These are phyloP conservation scores for Malurus cyaneus DNA, from an alignment of 2,113 vertebrate genomes.

Conservation along the genomic window DNA sequence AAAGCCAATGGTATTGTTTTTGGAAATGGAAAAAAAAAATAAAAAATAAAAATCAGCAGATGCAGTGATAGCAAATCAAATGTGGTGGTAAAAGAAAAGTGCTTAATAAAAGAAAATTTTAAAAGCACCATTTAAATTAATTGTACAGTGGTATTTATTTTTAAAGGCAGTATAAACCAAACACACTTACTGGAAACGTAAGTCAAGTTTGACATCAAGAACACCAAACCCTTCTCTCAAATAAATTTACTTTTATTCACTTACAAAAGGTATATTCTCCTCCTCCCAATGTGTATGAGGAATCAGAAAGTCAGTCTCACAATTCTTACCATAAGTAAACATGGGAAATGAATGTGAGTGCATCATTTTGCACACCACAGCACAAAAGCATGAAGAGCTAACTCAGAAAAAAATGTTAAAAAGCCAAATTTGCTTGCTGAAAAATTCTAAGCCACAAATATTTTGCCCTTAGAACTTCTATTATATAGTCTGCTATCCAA, in stretches of 20 bases:
- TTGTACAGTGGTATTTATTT: background rate
- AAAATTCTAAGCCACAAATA: background rate
- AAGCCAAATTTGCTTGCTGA: background rate
- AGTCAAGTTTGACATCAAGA: background rate
- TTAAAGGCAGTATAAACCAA: background rate
- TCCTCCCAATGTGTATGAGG: fast-evolving
- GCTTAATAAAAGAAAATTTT: background rate
- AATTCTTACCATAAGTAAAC: background rate
- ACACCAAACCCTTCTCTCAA: background rate
- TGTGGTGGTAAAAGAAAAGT: background rate
- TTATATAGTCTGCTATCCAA: background rate
- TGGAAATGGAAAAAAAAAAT: background rate
- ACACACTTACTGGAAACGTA: background rate
- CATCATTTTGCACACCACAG: background rate
- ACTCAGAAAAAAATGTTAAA: background rate
- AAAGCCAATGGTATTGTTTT: background rate
- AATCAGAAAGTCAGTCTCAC: background rate
- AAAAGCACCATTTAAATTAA: background rate
- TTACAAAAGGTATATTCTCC: background rate
- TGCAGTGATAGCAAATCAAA: background rate
- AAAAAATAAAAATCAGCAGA: background rate
- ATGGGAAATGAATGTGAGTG: fast-evolving
- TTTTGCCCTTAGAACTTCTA: background rate
- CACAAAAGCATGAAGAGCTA: background rate
- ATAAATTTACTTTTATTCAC: background rate